Evolutionary conservation across 2,888 invertebrate species (phyloP), one percentile per base, ranked within the genome.

Genomic region (Neoscelio sp.): DNA sequence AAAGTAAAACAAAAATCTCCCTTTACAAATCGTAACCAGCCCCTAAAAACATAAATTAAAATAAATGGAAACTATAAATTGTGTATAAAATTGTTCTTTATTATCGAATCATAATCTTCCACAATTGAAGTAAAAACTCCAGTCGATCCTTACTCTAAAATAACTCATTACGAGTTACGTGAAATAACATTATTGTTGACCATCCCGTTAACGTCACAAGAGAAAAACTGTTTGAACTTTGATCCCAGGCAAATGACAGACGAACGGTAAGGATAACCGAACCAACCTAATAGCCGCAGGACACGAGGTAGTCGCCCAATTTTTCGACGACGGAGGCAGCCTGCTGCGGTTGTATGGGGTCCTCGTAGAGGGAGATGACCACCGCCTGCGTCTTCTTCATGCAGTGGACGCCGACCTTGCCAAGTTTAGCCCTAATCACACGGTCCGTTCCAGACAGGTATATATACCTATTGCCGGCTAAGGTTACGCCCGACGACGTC

Each of bases 311-410:
- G 92, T 97, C 97, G 93, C 97, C 97, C 94, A 97, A 94, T 94
- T 97, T 97, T 95, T 97, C 97, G 92, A 97, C 97, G 92, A 97
- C 96, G 88, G 97, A 97, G 92, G 97, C 97, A 91, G 97, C 97
- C 93, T 97, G 97, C 92, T 97, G 97, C 92, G 97, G 97, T 93
- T 97, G 97, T 92, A 97, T 97, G 91, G 97, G 97, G 93, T 97
- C 97, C 95, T 97, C 96, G 91, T 97, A 97, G 91, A 97, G 94
- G 92, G 97, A 96, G 91, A 97, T 95, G 92, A 97, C 97, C 92
- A 97, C 96, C 91, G 97, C 96, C 95, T 97, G 97, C 92, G 95
- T 94, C 92, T 97, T 97, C 93, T 97, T 97, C 96, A 97, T 97
- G 95, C 97, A 97, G 91, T 97, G 97, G 86, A 97, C 96, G 90